Evolutionary conservation across 2,113 vertebrate species (phyloP), one percentile per base, ranked within the genome.

Genomic region (Reinhardtius hippoglossoides): DNA sequence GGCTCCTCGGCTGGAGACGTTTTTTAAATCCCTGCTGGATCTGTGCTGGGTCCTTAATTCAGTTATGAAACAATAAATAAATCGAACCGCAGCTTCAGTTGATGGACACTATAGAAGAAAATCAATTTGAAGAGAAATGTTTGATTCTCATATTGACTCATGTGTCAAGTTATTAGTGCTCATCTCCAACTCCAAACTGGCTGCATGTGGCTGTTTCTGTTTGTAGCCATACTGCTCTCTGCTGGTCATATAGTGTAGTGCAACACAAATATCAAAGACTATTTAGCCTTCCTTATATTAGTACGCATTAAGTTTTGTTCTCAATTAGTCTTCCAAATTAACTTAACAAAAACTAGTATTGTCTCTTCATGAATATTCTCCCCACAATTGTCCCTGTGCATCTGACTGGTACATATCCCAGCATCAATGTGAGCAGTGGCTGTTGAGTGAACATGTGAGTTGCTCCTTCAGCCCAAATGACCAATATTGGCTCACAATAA

Each of bases 221-320:
- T 89, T 85, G 89, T 69, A 75, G 69, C 81, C 83, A 76, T 71
- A 88, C 63, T 87, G 92, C 88, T 48, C 91, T 88, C 94, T 94
- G 72, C 71, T 93, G 94, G 91, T 13, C 21, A 37, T 6, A 35
- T 2, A 60, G 42, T 16, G 44, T 24, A 91, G 26, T 75, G 65
- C 81, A 86, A 50, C 35, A 76, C 4, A 65, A 5, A 55, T 20
- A 20, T 52, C 12, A 5, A 10, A 57, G 16, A 37, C n/a, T 26
- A 9, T 27, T 5, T n/a, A 40, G 18, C 46, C 24, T 2, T 55
- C 48, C 15, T 31, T 31, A 6, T 31, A 31, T 31, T 31, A 31
- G 14, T 54, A 21, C 5, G 46, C 4, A 50, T 18, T 18, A 20
- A 4, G 16, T 50, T 7, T 7, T 9, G 13, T 42, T 42, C 40